A percentile compares a stretch with the other conserved stretches of the same genome.
Evolutionary conservation across 2,888 invertebrate genomes (phyloP).

Genomic region (Pandemis corylana): DNA sequence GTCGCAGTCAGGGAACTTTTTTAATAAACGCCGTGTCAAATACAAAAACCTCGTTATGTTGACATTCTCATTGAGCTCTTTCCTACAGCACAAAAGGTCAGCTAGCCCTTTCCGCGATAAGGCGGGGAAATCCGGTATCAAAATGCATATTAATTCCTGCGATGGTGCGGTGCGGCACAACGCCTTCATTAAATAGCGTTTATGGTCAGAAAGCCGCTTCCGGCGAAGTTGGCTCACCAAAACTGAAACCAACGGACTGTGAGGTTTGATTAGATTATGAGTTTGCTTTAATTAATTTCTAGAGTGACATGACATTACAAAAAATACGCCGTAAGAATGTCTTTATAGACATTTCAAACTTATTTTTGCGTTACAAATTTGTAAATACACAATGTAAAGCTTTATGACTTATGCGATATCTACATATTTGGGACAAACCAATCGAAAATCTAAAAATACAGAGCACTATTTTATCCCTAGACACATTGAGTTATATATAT

Average conservation of each 20-base stretch:
- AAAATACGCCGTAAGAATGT: not conserved
- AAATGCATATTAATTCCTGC: slow-evolving; percentile 34
- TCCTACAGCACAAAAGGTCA: slow-evolving; percentile 20
- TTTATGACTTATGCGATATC: not conserved
- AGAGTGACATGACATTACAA: slow-evolving; percentile 2
- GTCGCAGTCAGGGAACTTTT: slow-evolving; percentile 40
- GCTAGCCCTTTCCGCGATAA: slow-evolving; percentile 25
- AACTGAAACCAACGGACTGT: slow-evolving; percentile 23
- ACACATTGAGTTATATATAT: slow-evolving; percentile 19
- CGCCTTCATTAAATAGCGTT: slow-evolving; percentile 23
- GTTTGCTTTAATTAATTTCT: slow-evolving; percentile 28
- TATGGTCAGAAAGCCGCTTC: slow-evolving; percentile 17
- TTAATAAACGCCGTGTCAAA: slow-evolving; percentile 44
- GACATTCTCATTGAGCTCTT: slow-evolving; percentile 32
- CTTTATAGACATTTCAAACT: not conserved
- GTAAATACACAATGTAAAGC: not conserved
- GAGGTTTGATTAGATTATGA: slow-evolving; percentile 16
- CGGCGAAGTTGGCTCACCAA: slow-evolving; percentile 16
- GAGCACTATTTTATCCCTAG: slow-evolving; percentile 1
- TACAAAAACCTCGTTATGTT: slow-evolving; percentile 37
- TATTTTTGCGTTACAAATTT: not conserved
- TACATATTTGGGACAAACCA: not conserved
- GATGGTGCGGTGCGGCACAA: not conserved
- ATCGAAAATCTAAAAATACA: slow-evolving; percentile 6
- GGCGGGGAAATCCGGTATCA: slow-evolving; percentile 27